A percentile compares a stretch with the other conserved stretches of the same genome.
Conservation (phyloP, 1,140 invertebrate genomes). For the Diachasma alloeum region DNA sequence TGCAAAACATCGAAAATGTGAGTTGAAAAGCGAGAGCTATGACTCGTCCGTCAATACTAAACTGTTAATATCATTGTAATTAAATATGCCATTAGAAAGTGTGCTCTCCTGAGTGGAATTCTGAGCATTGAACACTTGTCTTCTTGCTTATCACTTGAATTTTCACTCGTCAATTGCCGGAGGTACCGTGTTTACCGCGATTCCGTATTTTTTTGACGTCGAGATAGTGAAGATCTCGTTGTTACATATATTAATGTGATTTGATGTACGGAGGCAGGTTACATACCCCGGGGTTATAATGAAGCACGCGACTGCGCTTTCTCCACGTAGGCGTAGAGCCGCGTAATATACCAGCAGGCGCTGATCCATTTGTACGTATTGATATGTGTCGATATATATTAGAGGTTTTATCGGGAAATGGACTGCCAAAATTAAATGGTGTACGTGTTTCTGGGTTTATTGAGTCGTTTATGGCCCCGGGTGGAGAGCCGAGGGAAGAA, state of each 20-base stretch:
- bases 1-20: constrained; percentile 56
- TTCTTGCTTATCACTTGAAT: background rate
- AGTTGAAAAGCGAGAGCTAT: constrained; percentile 30
- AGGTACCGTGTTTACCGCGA: no score
- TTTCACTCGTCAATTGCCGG: background rate
- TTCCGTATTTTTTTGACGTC: background rate
- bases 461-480: background rate
- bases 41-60: background rate
- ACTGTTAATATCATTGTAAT: background rate
- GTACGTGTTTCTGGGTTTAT: background rate
- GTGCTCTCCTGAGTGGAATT: background rate
- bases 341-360: background rate
- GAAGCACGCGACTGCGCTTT: constrained; percentile 26
- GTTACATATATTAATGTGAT: constrained; percentile 6
- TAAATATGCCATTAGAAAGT: background rate
- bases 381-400: background rate
- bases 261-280: background rate
- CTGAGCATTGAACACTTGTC: background rate
- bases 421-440: no score
- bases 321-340: constrained; percentile 27
- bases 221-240: background rate
- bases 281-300: constrained; percentile 23
- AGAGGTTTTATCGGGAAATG: no score
- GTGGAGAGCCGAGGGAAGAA: background rate
- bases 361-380: background rate